Evolutionary conservation across 1,140 invertebrate genomes (phyloP).

Genomic region (Eupeodes corollae): DNA sequence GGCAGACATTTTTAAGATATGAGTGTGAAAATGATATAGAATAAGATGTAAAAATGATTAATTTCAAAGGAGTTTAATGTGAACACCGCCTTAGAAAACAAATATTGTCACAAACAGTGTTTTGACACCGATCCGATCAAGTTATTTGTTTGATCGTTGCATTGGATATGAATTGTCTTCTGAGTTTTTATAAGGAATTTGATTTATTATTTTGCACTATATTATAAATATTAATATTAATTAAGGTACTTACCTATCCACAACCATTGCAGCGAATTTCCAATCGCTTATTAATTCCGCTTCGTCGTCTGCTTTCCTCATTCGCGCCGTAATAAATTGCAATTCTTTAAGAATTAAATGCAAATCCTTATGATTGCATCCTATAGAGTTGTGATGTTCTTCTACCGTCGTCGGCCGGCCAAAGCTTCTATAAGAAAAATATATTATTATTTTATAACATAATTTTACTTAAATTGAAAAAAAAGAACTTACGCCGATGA

Average conservation of each 20-base stretch:
- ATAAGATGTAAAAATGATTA: too few relatives aligned
- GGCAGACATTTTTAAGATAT: too few relatives aligned
- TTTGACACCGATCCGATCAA: too few relatives aligned
- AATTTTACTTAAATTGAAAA: neutral
- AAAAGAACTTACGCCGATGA: constrained; percentile 32
- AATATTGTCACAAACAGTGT: too few relatives aligned
- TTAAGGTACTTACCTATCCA: constrained; percentile 58
- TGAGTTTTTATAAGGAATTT: too few relatives aligned
- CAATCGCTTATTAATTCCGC: constrained; percentile 91
- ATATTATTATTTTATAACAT: neutral
- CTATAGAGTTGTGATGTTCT: constrained; percentile 45
- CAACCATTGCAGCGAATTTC: constrained; percentile 99
- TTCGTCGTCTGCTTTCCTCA: constrained; percentile 81
- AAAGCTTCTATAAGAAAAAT: constrained; percentile 36
- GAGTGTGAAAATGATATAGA: too few relatives aligned
- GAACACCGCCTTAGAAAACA: too few relatives aligned
- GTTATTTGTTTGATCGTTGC: too few relatives aligned
- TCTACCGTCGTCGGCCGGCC: constrained; percentile 48
- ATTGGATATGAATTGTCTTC: too few relatives aligned
- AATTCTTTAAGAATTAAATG: constrained; percentile 82
- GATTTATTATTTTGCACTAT: too few relatives aligned
- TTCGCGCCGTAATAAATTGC: constrained; percentile 83
- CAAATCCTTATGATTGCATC: constrained; percentile 55
- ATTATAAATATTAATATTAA: neutral
- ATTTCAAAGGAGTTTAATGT: too few relatives aligned